A percentile compares a stretch with the other conserved stretches of the same genome.
These are phyloP conservation scores for Polymixis lichenea DNA, from an alignment of 2,888 invertebrate species.

Conservation along the genomic window DNA sequence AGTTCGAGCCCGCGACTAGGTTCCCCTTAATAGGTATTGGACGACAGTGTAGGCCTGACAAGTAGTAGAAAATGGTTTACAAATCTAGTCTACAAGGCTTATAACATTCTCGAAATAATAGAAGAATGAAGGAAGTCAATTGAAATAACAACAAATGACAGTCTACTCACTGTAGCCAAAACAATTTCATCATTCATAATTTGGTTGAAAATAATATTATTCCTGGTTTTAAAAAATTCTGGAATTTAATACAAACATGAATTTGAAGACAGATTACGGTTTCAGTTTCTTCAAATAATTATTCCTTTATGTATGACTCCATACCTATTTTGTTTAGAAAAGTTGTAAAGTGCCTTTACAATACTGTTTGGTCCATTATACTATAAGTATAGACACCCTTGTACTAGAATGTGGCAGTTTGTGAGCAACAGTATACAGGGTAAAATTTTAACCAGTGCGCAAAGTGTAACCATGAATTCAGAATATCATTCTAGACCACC, in stretches of 20 bases:
- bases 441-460: too few relatives aligned
- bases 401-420: neutral
- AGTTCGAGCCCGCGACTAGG: too few relatives aligned
- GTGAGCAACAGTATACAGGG: neutral
- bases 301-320: neutral
- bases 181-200: too few relatives aligned
- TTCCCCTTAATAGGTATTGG: too few relatives aligned
- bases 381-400: neutral
- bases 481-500: too few relatives aligned
- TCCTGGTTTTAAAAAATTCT: neutral
- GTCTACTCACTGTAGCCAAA: conserved; percentile 92
- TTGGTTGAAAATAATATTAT: neutral
- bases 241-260: neutral
- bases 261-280: neutral
- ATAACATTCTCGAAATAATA: too few relatives aligned
- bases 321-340: neutral
- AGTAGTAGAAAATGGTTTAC: too few relatives aligned
- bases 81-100: too few relatives aligned
- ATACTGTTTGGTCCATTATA: neutral
- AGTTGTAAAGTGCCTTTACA: neutral
- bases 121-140: too few relatives aligned
- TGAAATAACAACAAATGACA: neutral
- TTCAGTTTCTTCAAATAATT: neutral
- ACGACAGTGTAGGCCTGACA: too few relatives aligned
- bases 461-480: too few relatives aligned